Evolutionary conservation across 2,888 invertebrate species (phyloP), one percentile per base, ranked within the genome.

Genomic region (Coelogynopora nodosa): DNA sequence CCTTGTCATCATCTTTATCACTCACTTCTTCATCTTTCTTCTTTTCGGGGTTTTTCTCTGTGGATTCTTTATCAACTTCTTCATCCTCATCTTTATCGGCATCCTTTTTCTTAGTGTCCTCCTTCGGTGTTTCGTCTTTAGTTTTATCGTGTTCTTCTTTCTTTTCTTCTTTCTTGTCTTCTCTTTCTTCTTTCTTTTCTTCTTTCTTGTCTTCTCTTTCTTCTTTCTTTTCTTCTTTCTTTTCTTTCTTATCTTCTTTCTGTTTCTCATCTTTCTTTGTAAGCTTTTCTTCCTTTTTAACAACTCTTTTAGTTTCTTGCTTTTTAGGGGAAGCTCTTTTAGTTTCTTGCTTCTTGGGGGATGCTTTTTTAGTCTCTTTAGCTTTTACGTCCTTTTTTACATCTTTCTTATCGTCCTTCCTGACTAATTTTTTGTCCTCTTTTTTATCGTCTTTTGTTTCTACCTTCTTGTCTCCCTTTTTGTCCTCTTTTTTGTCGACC

Each of bases 291-390:
- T 74, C n/a, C n/a, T n/a, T n/a, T n/a, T n/a, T n/a, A n/a, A n/a
- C n/a, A n/a, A n/a, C n/a, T n/a, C n/a, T n/a, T n/a, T n/a, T n/a
- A n/a, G n/a, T n/a, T n/a, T n/a, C n/a, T n/a, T n/a, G n/a, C 84
- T 84, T 31, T 31, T 84, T 84, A 27, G 5, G 27, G 0, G 31
- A 31, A 0, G 30, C 67, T 84, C 67, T 31, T 31, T 84, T 67
- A 30, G n/a, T 28, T 29, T 49, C 67, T 27, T 31, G 10, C 84
- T 84, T 31, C 84, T 84, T 84, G 27, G 5, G 27, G 0, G 31
- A 31, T 67, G 30, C 67, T 84, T 31, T 31, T 31, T 84, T 67
- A 30, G n/a, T 84, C 84, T 84, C 5, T 49, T 49, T 49, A 49
- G 5, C 67, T 31, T 49, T 84, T 27, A 13, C 27, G 27, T 84